A percentile compares a stretch with the other conserved stretches of the same genome.
phyloP scores from a whole-genome alignment of 1,140 invertebrate species.

The Drosophila mojavensis region DNA sequence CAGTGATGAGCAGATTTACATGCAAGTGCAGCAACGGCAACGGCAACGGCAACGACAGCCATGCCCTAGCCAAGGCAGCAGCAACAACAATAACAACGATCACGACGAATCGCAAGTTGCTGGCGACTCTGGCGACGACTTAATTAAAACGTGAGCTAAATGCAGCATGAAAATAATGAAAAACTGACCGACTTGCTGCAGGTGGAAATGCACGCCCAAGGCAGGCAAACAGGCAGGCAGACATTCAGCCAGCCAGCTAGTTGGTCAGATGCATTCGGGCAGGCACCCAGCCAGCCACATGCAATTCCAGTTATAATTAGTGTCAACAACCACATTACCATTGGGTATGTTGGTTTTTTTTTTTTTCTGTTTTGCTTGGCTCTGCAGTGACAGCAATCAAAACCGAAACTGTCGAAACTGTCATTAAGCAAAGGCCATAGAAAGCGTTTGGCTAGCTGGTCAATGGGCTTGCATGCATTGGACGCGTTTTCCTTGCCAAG shows the following conservation, averaged over 20 bases:
- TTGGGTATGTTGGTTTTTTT: neutral
- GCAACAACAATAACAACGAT: constrained; percentile 1
- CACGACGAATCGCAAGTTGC: constrained; percentile 18
- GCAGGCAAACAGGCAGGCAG: constrained; percentile 3
- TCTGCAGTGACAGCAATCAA: constrained; percentile 57
- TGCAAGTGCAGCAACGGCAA: constrained; percentile 68
- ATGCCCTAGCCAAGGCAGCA: constrained; percentile 3
- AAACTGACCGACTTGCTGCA: constrained; percentile 78
- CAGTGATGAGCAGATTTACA: constrained; percentile 83
- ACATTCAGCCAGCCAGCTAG: constrained; percentile 22
- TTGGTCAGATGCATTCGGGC: constrained; percentile 14
- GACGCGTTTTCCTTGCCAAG: constrained; percentile 59
- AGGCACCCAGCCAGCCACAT: constrained; percentile 40
- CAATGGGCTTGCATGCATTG: constrained; percentile 22
- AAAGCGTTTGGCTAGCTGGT: constrained; percentile 25
- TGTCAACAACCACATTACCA: constrained; percentile 81
- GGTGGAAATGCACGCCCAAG: constrained; percentile 64
- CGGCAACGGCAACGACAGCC: constrained; percentile 31
- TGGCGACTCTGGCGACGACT: constrained; percentile 59
- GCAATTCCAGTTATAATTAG: constrained; percentile 82
- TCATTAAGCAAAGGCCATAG: constrained; percentile 63
- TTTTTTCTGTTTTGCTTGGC: neutral
- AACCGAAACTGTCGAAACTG: constrained; percentile 77
- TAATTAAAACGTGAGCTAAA: constrained; percentile 83
- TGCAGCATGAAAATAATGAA: constrained; percentile 82